These are phyloP conservation scores for Actenoides hombroni DNA, from an alignment of 2,113 vertebrate genomes.

Conservation along the genomic window DNA sequence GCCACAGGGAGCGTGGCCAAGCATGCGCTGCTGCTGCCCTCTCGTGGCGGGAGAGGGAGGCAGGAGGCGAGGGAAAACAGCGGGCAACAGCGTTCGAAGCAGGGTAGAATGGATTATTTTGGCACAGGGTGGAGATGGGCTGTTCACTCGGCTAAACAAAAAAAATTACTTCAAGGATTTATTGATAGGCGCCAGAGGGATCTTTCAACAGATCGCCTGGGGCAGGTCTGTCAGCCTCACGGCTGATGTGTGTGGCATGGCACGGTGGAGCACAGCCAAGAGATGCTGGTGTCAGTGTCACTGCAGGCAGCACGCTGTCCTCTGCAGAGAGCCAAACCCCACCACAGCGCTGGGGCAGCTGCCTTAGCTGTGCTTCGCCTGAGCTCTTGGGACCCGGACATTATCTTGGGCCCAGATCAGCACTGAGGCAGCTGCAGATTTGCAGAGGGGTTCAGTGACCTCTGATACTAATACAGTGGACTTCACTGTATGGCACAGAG, in stretches of 20 bases:
- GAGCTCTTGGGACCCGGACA: background rate
- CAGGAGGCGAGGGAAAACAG: background rate
- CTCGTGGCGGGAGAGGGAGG: constrained; percentile 57
- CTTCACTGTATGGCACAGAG: background rate
- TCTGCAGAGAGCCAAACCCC: background rate
- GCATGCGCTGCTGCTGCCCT: constrained; percentile 70
- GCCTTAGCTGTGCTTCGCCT: fast-evolving
- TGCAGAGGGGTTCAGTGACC: background rate
- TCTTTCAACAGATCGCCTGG: background rate
- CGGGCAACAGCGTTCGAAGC: background rate
- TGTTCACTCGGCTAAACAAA: background rate
- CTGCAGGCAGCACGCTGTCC: fast-evolving
- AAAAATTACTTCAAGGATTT: background rate
- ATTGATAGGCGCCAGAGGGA: background rate
- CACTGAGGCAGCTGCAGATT: background rate
- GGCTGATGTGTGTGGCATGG: fast-evolving
- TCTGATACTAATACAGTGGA: background rate
- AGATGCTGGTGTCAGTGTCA: background rate
- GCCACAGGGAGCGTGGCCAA: background rate
- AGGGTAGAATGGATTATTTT: background rate
- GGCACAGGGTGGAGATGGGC: background rate
- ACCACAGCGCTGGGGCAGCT: fast-evolving
- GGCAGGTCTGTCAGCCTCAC: background rate
- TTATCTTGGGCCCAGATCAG: background rate
- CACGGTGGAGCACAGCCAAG: background rate